A percentile compares a stretch with the other conserved stretches of the same genome.
These are phyloP conservation scores for Drosophila funebris DNA, from an alignment of 1,140 invertebrate species.

Conservation along the genomic window DNA sequence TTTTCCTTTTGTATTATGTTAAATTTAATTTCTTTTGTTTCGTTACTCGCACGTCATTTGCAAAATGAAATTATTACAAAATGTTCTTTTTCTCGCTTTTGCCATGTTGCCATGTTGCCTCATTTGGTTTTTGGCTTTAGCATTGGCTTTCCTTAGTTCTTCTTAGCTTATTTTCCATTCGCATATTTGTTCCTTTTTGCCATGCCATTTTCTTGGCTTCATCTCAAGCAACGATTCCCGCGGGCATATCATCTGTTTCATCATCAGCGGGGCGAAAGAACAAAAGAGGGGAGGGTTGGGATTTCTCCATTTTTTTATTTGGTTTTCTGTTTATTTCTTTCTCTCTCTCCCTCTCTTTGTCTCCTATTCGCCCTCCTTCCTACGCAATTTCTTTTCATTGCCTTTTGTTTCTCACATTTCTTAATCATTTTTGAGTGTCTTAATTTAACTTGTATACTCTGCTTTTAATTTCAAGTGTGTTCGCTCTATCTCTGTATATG, in stretches of 20 bases:
- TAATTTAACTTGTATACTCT: slow-evolving; percentile 72
- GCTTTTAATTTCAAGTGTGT: slow-evolving; percentile 64
- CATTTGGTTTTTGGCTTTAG: slow-evolving; percentile 55
- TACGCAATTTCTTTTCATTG: slow-evolving; percentile 34
- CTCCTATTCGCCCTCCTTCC: not conserved
- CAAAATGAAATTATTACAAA: slow-evolving; percentile 83
- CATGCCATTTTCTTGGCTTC: slow-evolving; percentile 42
- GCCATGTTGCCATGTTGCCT: slow-evolving; percentile 37
- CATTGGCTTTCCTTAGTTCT: slow-evolving; percentile 29
- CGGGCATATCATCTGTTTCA: slow-evolving; percentile 81
- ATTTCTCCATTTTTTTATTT: slow-evolving; percentile 32
- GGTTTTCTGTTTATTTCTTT: slow-evolving; percentile 42
- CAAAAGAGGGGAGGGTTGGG: not conserved
- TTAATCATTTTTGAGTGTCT: slow-evolving; percentile 79
- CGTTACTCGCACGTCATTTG: slow-evolving; percentile 82
- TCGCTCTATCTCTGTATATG: not conserved
- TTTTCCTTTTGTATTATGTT: slow-evolving; percentile 70
- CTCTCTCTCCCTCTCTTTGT: not conserved
- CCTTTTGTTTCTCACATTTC: slow-evolving; percentile 58
- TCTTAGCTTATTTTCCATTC: slow-evolving; percentile 28
- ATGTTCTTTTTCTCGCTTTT: slow-evolving; percentile 56
- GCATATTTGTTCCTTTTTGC: slow-evolving; percentile 34
- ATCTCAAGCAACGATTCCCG: slow-evolving; percentile 69
- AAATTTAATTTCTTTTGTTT: slow-evolving; percentile 83
- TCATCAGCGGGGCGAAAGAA: slow-evolving; percentile 22